Evolutionary conservation across 2,888 invertebrate genomes (phyloP), one percentile per base, ranked within the genome.

Genomic region (Eurois occulta): DNA sequence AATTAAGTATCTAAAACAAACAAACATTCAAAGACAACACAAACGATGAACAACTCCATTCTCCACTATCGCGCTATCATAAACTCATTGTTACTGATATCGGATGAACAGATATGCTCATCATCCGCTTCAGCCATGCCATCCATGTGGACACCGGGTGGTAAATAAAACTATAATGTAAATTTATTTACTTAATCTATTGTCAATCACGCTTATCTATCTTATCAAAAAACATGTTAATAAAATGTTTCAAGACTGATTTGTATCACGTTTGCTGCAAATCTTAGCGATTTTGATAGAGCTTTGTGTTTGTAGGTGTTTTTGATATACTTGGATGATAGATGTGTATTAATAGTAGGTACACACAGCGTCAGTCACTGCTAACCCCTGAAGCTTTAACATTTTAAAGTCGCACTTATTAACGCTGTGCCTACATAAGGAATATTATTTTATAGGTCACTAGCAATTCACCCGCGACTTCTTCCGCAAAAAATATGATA

Each of bases 141-240:
- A 0, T 55, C 21, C 75, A 65, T 84, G 75, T 78, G 84, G 16
- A 35, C 52, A 52, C 24, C 10, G 48, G 72, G 32, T 86, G 84
- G 48, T 13, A 46, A 75, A 64, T 69, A 86, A 35, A 38, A 55
- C 41, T 52, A 46, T 41, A 67, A 60, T 72, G 13, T 41, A n/a
- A 11, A 65, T 2, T 24, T 24, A 41, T 41, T 3, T n/a, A 43
- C 28, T 62, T 21, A 75, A 73, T 83, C 64, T 70, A 43, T 71
- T 32, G 72, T 72, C 72, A 72, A 70, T 64, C 55, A 41, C 11
- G 1, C 24, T 38, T 72, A 83, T 85, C 85, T 72, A 75, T 73
- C 82, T 85, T 75, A 85, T 83, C 86, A 18, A 70, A 24, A 66
- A 67, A 52, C 65, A 70, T 75, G 83, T 76, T 72, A 58, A n/a